Base-by-base conservation (phyloP, 1,140 invertebrate species). In the Drosophila quadrilineata region DNA sequence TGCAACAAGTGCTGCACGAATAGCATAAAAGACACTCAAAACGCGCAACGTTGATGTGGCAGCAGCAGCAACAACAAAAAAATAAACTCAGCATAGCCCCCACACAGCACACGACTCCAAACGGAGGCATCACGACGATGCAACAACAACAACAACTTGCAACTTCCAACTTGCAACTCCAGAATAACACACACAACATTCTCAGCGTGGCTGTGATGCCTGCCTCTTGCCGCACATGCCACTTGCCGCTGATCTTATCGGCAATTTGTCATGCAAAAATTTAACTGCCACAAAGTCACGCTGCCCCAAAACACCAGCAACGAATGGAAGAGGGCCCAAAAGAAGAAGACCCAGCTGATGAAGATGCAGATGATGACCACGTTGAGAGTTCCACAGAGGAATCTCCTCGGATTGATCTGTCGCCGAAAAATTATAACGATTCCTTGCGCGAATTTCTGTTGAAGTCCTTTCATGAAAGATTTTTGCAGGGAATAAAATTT, bases 211-310 rank as follows among this genome's bases (percentile, higher is more conserved):
- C 43, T 45, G 63, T 71, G 75, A 65, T 76, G 77, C 19, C 69
- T 53, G 53, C 54, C 67, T 41, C 56, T 54, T 68, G 66, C 65
- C 45, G 40, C 49, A 59, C 31, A 41, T 41, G 58, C 58, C 48
- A 60, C 62, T 73, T 31, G 70, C 57, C 62, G 62, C 66, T 65
- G 79, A 84, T 84, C 77, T 84, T 84, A 84, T 84, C 79, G 77
- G 73, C 77, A 84, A 84, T 84, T 84, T 84, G 77, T 84, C 77
- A 84, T 84, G 77, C 79, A 84, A 84, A 84, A 85, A 85, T 84
- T 84, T 45, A 85, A 82, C 77, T 84, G 73, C 73, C 59, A 48
- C 69, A 40, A 49, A 60, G 54, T 62, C 70, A 35, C 5, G 52
- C 40, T 24, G 14, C 5, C 9, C 40, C 8, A 21, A 43, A 12